These are phyloP conservation scores for Candidula unifasciata DNA, from an alignment of 2,888 invertebrate genomes.

Conservation along the genomic window DNA sequence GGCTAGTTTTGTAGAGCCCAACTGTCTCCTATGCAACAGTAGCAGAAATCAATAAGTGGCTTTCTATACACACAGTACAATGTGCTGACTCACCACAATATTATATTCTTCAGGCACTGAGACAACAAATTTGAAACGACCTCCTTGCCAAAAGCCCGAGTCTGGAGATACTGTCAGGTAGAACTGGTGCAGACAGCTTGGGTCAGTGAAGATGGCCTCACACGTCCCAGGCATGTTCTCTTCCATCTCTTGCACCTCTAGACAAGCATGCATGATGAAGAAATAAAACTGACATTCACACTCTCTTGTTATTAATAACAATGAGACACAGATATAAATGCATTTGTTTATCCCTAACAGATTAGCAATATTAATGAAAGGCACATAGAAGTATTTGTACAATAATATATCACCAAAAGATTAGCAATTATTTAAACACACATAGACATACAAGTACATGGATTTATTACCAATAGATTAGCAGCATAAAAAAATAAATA, in stretches of 20 bases:
- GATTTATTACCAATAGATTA: no score
- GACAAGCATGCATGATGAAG: not conserved
- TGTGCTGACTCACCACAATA: constrained; percentile 87
- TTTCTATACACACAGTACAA: no score
- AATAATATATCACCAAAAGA: not conserved
- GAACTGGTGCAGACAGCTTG: constrained; percentile 89
- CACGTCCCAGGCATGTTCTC: constrained; percentile 89
- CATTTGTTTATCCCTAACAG: no score
- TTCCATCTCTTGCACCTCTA: constrained; percentile 88
- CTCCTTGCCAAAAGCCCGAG: constrained; percentile 93
- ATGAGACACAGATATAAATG: not conserved
- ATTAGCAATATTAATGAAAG: no score
- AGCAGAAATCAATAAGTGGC: no score
- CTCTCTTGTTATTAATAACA: not conserved
- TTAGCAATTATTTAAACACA: no score
- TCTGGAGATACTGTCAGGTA: constrained; percentile 87
- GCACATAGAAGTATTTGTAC: no score
- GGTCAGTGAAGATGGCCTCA: constrained; percentile 87
- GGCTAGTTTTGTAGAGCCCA: no score
- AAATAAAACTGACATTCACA: not conserved
- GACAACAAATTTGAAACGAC: constrained; percentile 90
- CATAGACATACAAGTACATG: not conserved
- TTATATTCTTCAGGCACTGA: constrained; percentile 95
- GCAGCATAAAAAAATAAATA: no score
- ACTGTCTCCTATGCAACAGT: no score